Evolutionary conservation across 2,113 vertebrate genomes (phyloP), one percentile per base, ranked within the genome.

Genomic region (Choloepus hoffmanni): DNA sequence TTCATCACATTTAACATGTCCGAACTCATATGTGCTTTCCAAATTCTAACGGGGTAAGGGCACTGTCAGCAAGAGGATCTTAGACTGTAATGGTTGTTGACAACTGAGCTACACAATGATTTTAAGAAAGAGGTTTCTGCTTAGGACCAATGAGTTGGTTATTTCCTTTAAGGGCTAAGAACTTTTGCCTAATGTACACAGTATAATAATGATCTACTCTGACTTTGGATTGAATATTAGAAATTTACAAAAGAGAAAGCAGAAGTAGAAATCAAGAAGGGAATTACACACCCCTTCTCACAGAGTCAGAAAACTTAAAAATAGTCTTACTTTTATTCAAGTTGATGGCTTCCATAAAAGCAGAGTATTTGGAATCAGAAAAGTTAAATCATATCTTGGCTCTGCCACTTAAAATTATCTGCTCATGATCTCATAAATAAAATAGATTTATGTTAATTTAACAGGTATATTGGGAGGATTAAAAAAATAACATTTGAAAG

Each of bases 41-140:
- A 95, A 30, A 19, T 94, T 98, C 93, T 82, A 90, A 36, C 60
- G n/a, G 94, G 89, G 90, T 95, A 63, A 7, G 55, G 77, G 97
- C 92, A 92, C 74, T 62, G 48, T 53, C 76, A 95, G 36, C 76
- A 92, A 86, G 60, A 96, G 67, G 85, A 95, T 70, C 96, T 97
- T 85, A 96, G 95, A 97, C 79, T 48, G 77, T 97, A 96, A 97
- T 97, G 73, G 74, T n/a, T 97, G 60, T 67, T 87, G 68, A 95
- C 81, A 97, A 85, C 13, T 82, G 30, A 97, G 89, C 36, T 91
- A 81, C 55, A 90, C 28, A 50, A 93, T 96, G 86, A 95, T 96
- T 98, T 97, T 93, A 76, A 93, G 96, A 97, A 77, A 72, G 84
- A 86, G 91, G 86, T 95, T 81, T 95, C 95, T 88, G 70, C 72